Evolutionary conservation across 2,888 invertebrate species (phyloP).

Genomic region (Brassicogethes aeneus): DNA sequence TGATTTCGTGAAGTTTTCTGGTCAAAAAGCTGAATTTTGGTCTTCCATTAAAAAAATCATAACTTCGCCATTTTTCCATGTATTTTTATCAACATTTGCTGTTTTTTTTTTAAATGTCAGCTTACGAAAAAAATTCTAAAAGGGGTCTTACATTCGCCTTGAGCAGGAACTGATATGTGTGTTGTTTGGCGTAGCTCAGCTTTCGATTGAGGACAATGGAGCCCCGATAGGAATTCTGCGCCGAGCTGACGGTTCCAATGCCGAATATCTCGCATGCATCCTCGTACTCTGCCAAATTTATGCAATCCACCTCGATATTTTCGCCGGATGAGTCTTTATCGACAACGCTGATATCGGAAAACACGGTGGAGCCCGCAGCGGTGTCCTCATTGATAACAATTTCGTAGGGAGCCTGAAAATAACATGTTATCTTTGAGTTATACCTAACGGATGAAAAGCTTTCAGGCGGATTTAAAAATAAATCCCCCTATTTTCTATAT

Average conservation of each 20-base stretch:
- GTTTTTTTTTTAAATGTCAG: no score
- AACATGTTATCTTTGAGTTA: no score
- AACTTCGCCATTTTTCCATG: no score
- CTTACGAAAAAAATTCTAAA: no score
- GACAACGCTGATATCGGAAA: conserved; percentile 62
- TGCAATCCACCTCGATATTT: conserved; percentile 64
- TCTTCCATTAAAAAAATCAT: no score
- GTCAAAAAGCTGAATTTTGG: no score
- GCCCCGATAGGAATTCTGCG: conserved; percentile 63
- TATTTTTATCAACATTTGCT: no score
- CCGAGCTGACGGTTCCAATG: conserved; percentile 52
- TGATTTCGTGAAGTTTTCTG: no score
- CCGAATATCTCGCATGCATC: conserved; percentile 65
- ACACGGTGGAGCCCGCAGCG: conserved; percentile 59
- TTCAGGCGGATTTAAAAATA: no score
- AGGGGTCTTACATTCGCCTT: conserved; percentile 71
- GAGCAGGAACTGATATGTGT: conserved; percentile 68
- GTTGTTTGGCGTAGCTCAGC: conserved; percentile 69
- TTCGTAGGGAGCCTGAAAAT: conserved; percentile 67
- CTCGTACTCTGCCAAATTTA: conserved; percentile 51
- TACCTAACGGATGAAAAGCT: no score
- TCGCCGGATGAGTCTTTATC: conserved; percentile 77
- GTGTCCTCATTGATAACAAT: conserved; percentile 71
- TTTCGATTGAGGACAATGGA: conserved; percentile 59
- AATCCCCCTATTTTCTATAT: no score